Percentiles rank a stretch among this genome's conserved stretches.
These are phyloP conservation scores for Palythoa heliodiscus DNA, from an alignment of 92 coral and sea anemone genomes.

Conservation along the genomic window DNA sequence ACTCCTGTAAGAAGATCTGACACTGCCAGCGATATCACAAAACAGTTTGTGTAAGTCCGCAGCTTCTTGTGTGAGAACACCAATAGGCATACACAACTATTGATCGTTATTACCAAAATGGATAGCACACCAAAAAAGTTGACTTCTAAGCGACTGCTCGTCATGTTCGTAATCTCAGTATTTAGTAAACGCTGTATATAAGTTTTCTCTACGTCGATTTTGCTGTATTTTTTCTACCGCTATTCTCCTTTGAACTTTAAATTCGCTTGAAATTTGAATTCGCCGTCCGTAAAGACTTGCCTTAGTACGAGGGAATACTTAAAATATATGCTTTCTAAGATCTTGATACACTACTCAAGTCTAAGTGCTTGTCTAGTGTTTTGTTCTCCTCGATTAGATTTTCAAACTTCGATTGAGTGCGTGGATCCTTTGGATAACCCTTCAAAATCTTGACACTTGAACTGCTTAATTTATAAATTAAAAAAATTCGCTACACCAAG, in stretches of 20 bases:
- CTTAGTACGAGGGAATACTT: not conserved
- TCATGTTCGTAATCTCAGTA: not conserved
- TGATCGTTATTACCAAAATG: slow-evolving; percentile 12
- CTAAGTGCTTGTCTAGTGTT: not conserved
- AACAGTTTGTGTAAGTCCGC: slow-evolving; percentile 28
- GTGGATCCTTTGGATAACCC: not conserved
- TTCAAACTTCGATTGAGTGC: not conserved
- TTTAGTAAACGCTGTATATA: not conserved
- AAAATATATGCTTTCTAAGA: not conserved
- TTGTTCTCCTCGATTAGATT: not conserved
- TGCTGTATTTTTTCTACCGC: not conserved
- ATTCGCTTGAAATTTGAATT: not conserved
- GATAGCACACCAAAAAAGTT: slow-evolving; percentile 33
- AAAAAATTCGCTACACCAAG: not conserved
- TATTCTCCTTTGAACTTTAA: not conserved
- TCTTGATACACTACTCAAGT: not conserved
- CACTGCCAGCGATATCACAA: slow-evolving; percentile 31
- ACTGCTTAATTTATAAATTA: not conserved
- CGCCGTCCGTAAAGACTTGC: not conserved
- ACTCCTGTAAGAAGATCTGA: slow-evolving; percentile 34
- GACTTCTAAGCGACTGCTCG: slow-evolving; percentile 19
- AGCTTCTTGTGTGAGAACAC: slow-evolving; percentile 32
- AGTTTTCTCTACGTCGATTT: no score
- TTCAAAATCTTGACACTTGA: not conserved
- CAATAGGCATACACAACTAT: slow-evolving; percentile 29